These are phyloP conservation scores for Sisyra terminalis DNA, from an alignment of 2,888 invertebrate genomes.

Conservation along the genomic window DNA sequence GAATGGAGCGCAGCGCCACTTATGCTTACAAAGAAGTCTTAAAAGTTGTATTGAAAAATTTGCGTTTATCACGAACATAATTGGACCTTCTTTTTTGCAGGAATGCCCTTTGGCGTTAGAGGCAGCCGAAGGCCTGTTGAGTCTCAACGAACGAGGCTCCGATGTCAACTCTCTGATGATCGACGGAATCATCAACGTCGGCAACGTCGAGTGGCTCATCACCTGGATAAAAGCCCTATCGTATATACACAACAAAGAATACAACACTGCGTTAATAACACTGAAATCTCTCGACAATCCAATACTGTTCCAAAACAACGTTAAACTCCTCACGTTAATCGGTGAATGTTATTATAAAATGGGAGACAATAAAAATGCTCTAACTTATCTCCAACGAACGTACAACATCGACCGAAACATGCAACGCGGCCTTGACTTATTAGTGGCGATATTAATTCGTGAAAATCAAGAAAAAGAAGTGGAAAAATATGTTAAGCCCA, in stretches of 20 bases:
- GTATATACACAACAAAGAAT: conserved; percentile 48
- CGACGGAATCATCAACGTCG: conserved; percentile 24
- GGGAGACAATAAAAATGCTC: conserved; percentile 50
- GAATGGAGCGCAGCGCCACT: conserved; percentile 53
- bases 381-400: conserved; percentile 34
- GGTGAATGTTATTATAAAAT: conserved; percentile 57
- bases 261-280: conserved; percentile 44
- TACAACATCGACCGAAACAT: conserved; percentile 34
- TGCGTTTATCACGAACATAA: neutral
- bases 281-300: conserved; percentile 49
- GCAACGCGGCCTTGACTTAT: conserved; percentile 42
- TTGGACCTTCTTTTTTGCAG: conserved; percentile 18
- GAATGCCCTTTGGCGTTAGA: conserved; percentile 61
- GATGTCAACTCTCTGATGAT: conserved; percentile 60
- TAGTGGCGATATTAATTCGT: conserved; percentile 41
- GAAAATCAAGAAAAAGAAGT: conserved; percentile 41
- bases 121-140: conserved; percentile 53
- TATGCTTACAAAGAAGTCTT: conserved; percentile 65
- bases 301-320: conserved; percentile 47
- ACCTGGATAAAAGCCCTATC: conserved; percentile 47
- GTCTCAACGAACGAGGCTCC: conserved; percentile 51
- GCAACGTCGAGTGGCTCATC: conserved; percentile 34
- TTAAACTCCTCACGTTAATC: conserved; percentile 44
- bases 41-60: conserved; percentile 36
- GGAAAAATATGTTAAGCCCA: conserved; percentile 37